These are phyloP conservation scores for Gallinago stenura DNA, from an alignment of 2,797 vertebrate species.

Conservation along the genomic window DNA sequence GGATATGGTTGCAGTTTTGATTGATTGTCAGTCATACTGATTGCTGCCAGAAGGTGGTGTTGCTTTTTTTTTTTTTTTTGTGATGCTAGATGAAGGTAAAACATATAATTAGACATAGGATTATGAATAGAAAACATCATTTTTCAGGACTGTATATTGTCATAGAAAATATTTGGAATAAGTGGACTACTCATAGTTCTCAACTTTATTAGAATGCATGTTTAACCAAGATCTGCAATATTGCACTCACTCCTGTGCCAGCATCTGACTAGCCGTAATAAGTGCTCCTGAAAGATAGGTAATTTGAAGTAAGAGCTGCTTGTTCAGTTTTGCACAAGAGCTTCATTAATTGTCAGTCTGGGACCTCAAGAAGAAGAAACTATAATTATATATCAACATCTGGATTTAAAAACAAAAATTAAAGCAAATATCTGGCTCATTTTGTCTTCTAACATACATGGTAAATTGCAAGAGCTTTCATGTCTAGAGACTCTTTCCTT, in stretches of 20 bases:
- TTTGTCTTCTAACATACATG: not conserved
- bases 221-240: not conserved
- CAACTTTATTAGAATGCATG: not conserved
- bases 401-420: not conserved
- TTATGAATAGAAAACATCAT: not conserved
- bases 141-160: slow-evolving; percentile 24
- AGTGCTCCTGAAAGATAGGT: slow-evolving; percentile 27
- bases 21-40: not conserved
- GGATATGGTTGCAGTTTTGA: not conserved
- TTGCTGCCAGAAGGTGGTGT: not conserved
- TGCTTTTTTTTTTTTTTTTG: not conserved
- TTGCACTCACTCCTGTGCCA: not conserved
- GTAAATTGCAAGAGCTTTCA: not conserved
- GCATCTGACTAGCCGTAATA: not conserved
- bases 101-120: not conserved
- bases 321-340: slow-evolving; percentile 10
- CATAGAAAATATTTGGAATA: slow-evolving; percentile 2
- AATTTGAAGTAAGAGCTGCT: not conserved
- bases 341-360: not conserved
- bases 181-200: not conserved
- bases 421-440: not conserved
- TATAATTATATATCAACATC: not conserved
- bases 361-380: slow-evolving; percentile 4
- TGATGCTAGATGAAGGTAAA: slow-evolving; percentile 7
- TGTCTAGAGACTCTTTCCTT: not conserved